phyloP scores from a whole-genome alignment of 2,797 vertebrate genomes.

The Sternarchorhynchus goeldii region DNA sequence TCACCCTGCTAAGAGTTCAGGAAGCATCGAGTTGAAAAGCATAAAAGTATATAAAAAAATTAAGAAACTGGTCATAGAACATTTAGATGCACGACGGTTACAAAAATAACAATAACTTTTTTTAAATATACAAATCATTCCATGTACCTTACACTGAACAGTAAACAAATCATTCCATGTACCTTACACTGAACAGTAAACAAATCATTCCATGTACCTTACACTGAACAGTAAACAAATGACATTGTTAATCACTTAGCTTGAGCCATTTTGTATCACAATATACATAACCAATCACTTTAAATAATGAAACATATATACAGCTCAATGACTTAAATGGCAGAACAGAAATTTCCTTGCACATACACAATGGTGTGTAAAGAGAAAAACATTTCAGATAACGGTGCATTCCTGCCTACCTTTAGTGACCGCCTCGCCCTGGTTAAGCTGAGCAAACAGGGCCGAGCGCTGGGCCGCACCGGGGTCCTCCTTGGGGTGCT shows the following conservation, averaged over 20 bases:
- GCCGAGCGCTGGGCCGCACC: conserved; percentile 79
- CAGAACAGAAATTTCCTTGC: neutral
- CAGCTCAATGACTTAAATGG: neutral
- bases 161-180: no score
- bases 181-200: neutral
- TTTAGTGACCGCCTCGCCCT: conserved; percentile 92
- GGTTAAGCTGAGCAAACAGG: conserved; percentile 94
- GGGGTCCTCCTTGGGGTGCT: conserved; percentile 67
- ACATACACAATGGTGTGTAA: neutral
- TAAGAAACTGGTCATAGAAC: no score
- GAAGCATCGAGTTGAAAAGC: neutral
- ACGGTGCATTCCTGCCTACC: conserved; percentile 68
- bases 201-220: neutral
- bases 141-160: no score
- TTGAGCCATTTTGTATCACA: no score
- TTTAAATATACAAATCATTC: neutral
- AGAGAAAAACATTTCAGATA: neutral
- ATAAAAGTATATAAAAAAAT: neutral
- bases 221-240: neutral
- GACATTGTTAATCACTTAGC: neutral
- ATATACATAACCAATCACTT: no score
- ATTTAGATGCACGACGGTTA: no score
- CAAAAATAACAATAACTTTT: no score
- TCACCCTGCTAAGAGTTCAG: neutral
- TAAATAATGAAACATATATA: no score